Conservation (phyloP, 2,113 vertebrate genomes). For the Carettochelys insculpta region DNA sequence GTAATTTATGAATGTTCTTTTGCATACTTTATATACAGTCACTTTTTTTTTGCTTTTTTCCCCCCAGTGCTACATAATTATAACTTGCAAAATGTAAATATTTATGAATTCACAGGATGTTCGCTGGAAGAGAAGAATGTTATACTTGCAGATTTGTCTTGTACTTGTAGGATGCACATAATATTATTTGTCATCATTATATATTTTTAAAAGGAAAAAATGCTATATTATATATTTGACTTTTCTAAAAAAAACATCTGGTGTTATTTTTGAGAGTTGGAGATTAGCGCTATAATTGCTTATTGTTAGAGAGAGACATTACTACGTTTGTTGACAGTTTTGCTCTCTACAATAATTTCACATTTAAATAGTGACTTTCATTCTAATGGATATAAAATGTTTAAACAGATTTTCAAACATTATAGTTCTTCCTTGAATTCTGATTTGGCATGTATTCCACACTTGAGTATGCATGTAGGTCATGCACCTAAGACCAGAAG, state of each 20-base stretch:
- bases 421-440: conserved; percentile 38
- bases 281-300: conserved; percentile 73
- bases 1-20: conserved; percentile 80
- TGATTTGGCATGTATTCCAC: not conserved
- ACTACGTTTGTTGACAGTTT: conserved; percentile 69
- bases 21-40: conserved; percentile 76
- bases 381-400: conserved; percentile 63
- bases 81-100: conserved; percentile 85
- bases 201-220: conserved; percentile 72
- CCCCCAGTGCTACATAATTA: conserved; percentile 80
- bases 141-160: conserved; percentile 82
- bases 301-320: conserved; percentile 73
- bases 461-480: not conserved
- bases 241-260: conserved; percentile 80
- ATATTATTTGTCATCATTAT: conserved; percentile 77
- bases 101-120: conserved; percentile 86
- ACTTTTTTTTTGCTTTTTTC: conserved; percentile 51
- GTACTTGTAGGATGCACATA: conserved; percentile 76
- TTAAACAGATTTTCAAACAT: conserved; percentile 67
- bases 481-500: not conserved
- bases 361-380: conserved; percentile 58
- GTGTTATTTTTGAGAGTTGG: conserved; percentile 72
- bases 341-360: conserved; percentile 67
- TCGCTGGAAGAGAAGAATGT: conserved; percentile 77
- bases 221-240: conserved; percentile 75